Evolutionary conservation across 2,797 vertebrate genomes (phyloP).

Genomic region (Peromyscus nudipes): DNA sequence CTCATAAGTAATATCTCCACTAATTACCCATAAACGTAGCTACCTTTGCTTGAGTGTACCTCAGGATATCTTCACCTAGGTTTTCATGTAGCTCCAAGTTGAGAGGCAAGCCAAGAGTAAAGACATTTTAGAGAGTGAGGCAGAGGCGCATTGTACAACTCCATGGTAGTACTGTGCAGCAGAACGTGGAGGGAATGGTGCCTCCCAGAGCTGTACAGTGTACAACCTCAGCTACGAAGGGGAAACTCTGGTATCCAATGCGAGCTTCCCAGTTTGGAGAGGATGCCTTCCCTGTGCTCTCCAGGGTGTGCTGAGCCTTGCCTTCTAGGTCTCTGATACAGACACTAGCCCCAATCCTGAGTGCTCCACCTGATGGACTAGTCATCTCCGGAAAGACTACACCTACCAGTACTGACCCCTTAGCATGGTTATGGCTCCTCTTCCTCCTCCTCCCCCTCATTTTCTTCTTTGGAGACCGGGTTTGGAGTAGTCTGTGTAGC

Average conservation of each 20-base stretch:
- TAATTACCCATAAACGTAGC: constrained; percentile 14
- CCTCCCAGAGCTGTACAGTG: background rate
- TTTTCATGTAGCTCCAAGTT: constrained; percentile 16
- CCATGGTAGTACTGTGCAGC: background rate
- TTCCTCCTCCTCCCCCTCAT: background rate
- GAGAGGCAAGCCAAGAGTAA: background rate
- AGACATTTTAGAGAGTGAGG: background rate
- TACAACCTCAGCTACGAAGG: background rate
- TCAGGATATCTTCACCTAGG: background rate
- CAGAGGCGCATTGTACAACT: background rate
- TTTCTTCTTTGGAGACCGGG: background rate
- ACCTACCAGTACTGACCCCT: background rate
- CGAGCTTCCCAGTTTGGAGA: no score
- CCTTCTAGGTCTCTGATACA: background rate
- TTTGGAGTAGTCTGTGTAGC: background rate
- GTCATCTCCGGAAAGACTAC: background rate
- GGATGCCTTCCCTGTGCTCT: background rate
- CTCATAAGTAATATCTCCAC: background rate
- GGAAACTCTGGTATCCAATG: background rate
- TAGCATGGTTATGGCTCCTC: background rate
- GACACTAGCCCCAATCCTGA: background rate
- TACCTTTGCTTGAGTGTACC: background rate
- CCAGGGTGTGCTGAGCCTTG: background rate
- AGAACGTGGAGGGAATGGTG: background rate
- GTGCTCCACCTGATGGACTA: background rate